Evolutionary conservation across 2,797 vertebrate genomes (phyloP), one percentile per base, ranked within the genome.

Genomic region (Trachurus trachurus): DNA sequence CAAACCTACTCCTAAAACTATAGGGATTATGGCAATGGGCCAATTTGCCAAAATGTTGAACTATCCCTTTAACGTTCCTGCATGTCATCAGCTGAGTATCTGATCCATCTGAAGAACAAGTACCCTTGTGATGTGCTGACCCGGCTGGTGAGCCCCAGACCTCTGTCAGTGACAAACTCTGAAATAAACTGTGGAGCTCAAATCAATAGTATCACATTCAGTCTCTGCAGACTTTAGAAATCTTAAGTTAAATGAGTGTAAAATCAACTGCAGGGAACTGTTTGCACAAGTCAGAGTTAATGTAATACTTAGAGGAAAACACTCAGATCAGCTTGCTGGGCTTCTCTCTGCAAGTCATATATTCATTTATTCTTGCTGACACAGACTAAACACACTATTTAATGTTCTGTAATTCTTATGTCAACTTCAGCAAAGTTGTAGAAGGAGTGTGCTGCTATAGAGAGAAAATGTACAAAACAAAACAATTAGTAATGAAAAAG

Each of bases 121-220:
- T 34, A 6, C 31, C 31, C 31, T 34, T 77, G 65, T 45, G 58
- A 76, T 78, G 79, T 74, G 40, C 66, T 57, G 77, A 67, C 72
- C 52, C 17, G 3, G 2, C 19, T n/a, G 12, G 5, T 37, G 19
- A 47, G 61, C 66, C 61, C 54, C 7, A 60, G 67, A 63, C 56
- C 71, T 76, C 68, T 22, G 56, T 37, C 52, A 22, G 60, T 26
- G 73, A 88, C 45, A 76, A 65, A 79, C 72, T 72, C 66, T 7
- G 1, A 59, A 85, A 78, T 21, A 65, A 64, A 66, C 74, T 4
- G 37, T 45, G 65, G 10, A 22, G 63, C 66, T 70, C 22, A 31
- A 57, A 67, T 74, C 60, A 56, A 72, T 49, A 34, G 45, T 21
- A 9, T 6, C 65, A 10, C 42, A 44, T 69, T 73, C 60, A 62